These are phyloP conservation scores for Pterocles orientalis DNA, from an alignment of 2,113 vertebrate species.

Conservation along the genomic window DNA sequence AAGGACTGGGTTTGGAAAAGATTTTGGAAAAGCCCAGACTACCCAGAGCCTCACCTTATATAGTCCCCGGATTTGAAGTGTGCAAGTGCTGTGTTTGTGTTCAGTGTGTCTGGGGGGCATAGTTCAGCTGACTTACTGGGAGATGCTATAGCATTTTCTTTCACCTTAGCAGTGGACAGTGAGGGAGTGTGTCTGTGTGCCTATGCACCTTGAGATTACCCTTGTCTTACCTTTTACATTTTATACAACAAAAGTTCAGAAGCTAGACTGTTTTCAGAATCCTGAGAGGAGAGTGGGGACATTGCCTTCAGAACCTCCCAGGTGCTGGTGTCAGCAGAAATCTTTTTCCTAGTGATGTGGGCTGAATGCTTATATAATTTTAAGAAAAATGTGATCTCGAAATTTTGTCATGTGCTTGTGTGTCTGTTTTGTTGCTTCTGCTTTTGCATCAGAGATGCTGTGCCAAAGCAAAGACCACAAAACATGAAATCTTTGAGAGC, in stretches of 20 bases:
- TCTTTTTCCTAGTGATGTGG: neutral
- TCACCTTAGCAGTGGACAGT: neutral
- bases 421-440: neutral
- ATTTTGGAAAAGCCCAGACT: neutral
- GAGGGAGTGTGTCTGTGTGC: neutral
- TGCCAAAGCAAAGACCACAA: neutral
- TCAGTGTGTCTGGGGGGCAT: neutral
- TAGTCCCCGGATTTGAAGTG: neutral
- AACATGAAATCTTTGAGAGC: neutral
- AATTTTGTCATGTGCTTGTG: neutral
- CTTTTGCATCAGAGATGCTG: neutral
- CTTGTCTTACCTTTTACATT: neutral
- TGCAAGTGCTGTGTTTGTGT: neutral
- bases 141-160: neutral
- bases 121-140: neutral
- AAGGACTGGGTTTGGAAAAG: neutral
- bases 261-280: neutral
- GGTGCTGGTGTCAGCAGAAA: neutral
- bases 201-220: neutral
- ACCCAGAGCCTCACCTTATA: accelerated
- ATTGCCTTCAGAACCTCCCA: neutral
- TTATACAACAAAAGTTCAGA: neutral
- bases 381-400: neutral
- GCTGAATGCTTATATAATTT: neutral
- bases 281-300: neutral